Conservation (phyloP, 1,140 invertebrate species). For the Liolophura sinensis region DNA sequence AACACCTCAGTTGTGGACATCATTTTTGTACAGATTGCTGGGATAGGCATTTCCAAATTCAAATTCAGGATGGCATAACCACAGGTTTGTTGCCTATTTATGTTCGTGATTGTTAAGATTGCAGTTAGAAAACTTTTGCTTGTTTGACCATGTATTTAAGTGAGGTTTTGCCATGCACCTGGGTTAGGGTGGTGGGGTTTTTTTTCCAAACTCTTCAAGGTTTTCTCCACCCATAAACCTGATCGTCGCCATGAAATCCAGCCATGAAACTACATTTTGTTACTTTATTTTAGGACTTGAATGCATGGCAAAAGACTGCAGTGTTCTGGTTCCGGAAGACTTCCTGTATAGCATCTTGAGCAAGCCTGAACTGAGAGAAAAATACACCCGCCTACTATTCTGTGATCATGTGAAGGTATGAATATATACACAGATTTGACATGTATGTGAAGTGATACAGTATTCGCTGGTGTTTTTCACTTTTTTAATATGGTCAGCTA, state of each 20-base stretch:
- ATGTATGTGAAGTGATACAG: too few species aligned
- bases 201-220: background rate
- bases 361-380: constrained; percentile 74
- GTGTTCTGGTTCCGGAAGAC: constrained; percentile 90
- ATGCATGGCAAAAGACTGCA: constrained; percentile 95
- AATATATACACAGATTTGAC: too few species aligned
- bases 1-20: constrained; percentile 84
- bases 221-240: background rate
- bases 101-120: background rate
- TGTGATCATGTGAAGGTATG: constrained; percentile 84
- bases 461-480: too few species aligned
- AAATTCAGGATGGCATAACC: constrained; percentile 85
- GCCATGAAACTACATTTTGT: background rate
- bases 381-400: constrained; percentile 94
- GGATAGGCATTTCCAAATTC: constrained; percentile 93
- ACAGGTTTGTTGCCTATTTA: constrained; percentile 62
- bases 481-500: too few species aligned
- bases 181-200: background rate
- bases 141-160: background rate
- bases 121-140: background rate
- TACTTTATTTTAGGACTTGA: constrained; percentile 68
- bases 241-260: background rate
- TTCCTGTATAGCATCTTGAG: constrained; percentile 87
- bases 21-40: constrained; percentile 94
- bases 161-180: background rate